A percentile compares a stretch with the other conserved stretches of the same genome.
Evolutionary conservation across 1,140 invertebrate genomes (phyloP).

Genomic region (Tetramorium alpestre): DNA sequence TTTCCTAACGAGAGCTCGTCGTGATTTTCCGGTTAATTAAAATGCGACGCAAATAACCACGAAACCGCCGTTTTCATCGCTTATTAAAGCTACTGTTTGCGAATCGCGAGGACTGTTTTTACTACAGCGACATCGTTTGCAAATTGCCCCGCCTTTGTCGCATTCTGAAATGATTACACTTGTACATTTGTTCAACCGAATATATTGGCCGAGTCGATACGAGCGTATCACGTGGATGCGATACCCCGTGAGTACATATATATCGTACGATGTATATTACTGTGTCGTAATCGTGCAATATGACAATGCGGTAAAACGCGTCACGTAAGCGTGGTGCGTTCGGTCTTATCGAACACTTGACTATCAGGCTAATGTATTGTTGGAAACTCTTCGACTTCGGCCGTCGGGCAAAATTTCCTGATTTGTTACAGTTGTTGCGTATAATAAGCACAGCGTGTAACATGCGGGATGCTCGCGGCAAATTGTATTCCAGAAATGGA

Average conservation of each 20-base stretch:
- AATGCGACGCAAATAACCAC: background rate
- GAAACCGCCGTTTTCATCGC: background rate
- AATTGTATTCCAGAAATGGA: background rate
- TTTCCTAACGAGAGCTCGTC: background rate
- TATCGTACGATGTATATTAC: no score
- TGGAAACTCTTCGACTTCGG: background rate
- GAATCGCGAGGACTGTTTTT: background rate
- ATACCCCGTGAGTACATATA: background rate
- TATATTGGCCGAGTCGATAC: background rate
- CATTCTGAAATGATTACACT: background rate
- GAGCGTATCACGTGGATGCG: background rate
- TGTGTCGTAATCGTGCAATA: conserved; percentile 25
- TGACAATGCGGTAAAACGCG: conserved; percentile 33
- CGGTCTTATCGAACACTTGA: conserved; percentile 27
- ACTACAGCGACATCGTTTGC: background rate
- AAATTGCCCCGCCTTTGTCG: background rate
- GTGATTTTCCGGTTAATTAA: conserved; percentile 15
- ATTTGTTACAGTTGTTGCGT: background rate
- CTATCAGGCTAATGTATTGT: background rate
- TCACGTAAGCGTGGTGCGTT: conserved; percentile 25
- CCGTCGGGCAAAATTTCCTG: background rate
- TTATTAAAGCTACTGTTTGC: background rate
- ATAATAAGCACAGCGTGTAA: background rate
- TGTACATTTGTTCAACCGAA: background rate
- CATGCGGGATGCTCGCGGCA: background rate